Base-by-base conservation (phyloP, 2,113 vertebrate species). In the Conger conger region DNA sequence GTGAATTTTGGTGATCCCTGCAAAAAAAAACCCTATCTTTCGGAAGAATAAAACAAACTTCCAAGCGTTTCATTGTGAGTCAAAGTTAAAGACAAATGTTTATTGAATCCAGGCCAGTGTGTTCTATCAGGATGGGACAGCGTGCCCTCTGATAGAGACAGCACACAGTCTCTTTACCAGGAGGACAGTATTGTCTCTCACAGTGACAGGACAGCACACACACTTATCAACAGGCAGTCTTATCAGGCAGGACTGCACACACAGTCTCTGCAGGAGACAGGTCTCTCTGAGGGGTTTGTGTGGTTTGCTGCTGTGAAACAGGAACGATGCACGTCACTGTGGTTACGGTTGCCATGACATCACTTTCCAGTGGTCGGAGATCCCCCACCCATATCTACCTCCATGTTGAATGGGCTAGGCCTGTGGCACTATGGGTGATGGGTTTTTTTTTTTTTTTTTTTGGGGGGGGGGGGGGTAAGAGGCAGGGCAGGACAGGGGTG, bases 301-400 rank as follows among this genome's bases (percentile, higher is more conserved):
- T 73, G 27, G 68, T 30, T 30, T 73, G 68, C 27, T 73, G 27
- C 27, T n/a, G 68, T 73, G 68, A 63, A 63, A 63, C 18, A 63
- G 57, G 20, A 63, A 20, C 7, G 57, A 30, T 73, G 68, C n/a
- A 73, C 9, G 68, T 33, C 68, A 73, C n/a, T n/a, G 68, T 73
- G 68, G 68, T 73, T 73, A 73, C 68, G 30, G 68, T 33, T 73
- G n/a, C 68, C 68, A 73, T 73, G n/a, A 73, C 68, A 73, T 73
- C 27, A 73, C 27, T 73, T 73, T 73, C 68, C 68, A n/a, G 68
- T 73, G 68, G n/a, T 63, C 3, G 57, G 57, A 23, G 57, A 18
- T 63, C 57, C 18, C 23, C 57, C 57, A 23, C 57, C 57, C 57
- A 20, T 7, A 27, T 23, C 27, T 27, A 23, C 57, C 15, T 73